Percentiles rank a stretch among this genome's conserved stretches.
Conservation (phyloP, 92 coral and sea anemone genomes). For the Epizoanthus stellaris region DNA sequence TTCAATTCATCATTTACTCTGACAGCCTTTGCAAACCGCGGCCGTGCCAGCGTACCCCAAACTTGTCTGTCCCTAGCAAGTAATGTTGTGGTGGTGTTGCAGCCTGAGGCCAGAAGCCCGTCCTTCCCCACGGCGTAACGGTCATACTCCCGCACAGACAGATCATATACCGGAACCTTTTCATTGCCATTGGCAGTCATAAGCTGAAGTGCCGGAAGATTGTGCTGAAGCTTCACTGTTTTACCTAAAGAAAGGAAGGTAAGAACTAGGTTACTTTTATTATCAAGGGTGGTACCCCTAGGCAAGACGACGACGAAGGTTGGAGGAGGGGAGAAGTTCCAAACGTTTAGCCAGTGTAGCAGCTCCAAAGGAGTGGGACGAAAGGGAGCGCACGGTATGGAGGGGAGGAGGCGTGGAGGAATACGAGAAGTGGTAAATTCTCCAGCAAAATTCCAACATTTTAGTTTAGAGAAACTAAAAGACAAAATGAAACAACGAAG, state of each 20-base stretch:
- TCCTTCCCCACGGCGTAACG: conserved; percentile 89
- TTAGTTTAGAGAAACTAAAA: too few relatives aligned
- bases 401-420: too few relatives aligned
- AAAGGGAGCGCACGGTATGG: too few relatives aligned
- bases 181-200: conserved; percentile 42
- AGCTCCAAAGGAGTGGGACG: too few relatives aligned
- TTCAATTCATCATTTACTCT: not conserved
- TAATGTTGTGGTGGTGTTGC: conserved; percentile 61
- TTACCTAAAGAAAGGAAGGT: conserved; percentile 17
- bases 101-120: conserved; percentile 80
- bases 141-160: conserved; percentile 84
- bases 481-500: too few relatives aligned
- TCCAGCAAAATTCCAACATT: too few relatives aligned
- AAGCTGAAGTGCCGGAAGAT: conserved; percentile 64
- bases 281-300: not conserved
- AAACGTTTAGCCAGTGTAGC: too few relatives aligned
- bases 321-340: too few relatives aligned
- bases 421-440: too few relatives aligned
- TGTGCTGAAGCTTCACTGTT: conserved; percentile 58
- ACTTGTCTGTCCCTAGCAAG: conserved; percentile 73
- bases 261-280: not conserved
- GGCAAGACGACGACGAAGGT: too few relatives aligned
- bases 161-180: conserved; percentile 79
- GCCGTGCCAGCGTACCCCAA: conserved; percentile 76
- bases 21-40: conserved; percentile 39